phyloP scores from a whole-genome alignment of 1,140 invertebrate species.

The Drosophila subobscura region DNA sequence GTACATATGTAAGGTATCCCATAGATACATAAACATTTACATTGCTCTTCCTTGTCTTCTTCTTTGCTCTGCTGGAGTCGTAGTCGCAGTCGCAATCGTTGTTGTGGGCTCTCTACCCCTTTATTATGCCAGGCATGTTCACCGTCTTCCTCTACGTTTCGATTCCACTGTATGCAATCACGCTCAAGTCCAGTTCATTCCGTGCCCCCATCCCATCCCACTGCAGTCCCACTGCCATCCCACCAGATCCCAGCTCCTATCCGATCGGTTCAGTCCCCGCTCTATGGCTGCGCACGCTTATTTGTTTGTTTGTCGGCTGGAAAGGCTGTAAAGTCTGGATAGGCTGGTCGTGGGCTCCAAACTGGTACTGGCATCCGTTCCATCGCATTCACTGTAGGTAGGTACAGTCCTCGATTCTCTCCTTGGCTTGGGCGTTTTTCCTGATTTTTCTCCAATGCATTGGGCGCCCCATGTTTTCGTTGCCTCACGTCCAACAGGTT shows the following conservation, averaged over 20 bases:
- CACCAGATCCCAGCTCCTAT: slow-evolving; percentile 3
- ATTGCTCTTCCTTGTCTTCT: slow-evolving; percentile 34
- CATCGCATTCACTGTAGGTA: slow-evolving; percentile 35
- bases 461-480: slow-evolving; percentile 2
- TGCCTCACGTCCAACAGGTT: slow-evolving; percentile 60
- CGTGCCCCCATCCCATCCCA: slow-evolving; percentile 23
- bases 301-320: slow-evolving; percentile 64
- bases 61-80: slow-evolving; percentile 2
- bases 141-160: slow-evolving; percentile 53
- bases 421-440: slow-evolving; percentile 54
- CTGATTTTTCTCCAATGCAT: slow-evolving; percentile 70
- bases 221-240: slow-evolving; percentile 8
- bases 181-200: slow-evolving; percentile 38
- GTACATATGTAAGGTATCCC: slow-evolving; percentile 43
- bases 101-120: slow-evolving; percentile 47
- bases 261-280: slow-evolving; percentile 20
- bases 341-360: slow-evolving; percentile 57
- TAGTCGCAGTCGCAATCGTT: not conserved
- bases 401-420: slow-evolving; percentile 63
- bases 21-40: slow-evolving; percentile 71
- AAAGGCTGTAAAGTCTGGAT: no score
- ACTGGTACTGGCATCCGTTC: slow-evolving; percentile 67
- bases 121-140: slow-evolving; percentile 74
- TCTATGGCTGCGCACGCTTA: slow-evolving; percentile 74
- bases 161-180: slow-evolving; percentile 66